Base-by-base conservation (phyloP, 2,888 invertebrate genomes). In the Aphidius colemani region DNA sequence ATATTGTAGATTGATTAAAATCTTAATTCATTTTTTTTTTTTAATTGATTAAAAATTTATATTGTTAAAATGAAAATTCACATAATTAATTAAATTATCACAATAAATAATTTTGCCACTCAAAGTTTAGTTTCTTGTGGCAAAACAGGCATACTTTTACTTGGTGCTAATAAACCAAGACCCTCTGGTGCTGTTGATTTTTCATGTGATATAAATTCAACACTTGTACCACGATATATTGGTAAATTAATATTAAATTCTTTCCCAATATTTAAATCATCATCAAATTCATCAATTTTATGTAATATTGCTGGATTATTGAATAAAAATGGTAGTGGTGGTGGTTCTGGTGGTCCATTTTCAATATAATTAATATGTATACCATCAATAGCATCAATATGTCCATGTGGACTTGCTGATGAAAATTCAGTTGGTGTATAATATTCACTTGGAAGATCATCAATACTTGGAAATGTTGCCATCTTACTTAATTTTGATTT, bases 371-470 rank as follows among this genome's bases (percentile, higher is more conserved):
- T 89, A 66, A 89, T 88, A 79, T 90, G 90, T 68, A 91, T 86
- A 10, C 86, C 87, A 7, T 87, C 87, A 44, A 69, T 68, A 10
- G 64, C 69, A 10, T 68, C 67, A 30, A 5, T 18, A 8, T 75
- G 53, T 84, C 79, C 71, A 85, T 75, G 74, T 0, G 79, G 80
- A 61, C 79, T 80, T 9, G 73, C 84, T 81, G 68, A 88, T 2
- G 90, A 90, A 44, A 89, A 79, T 78, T 91, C 92, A 5, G 90
- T 90, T 9, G 94, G 93, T 56, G 94, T 93, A 83, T 92, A 94
- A 82, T 94, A 94, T 59, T 93, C 87, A 58, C 82, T 82, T 69
- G 82, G 80, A 71, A 89, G 86, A 76, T 91, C 87, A 58, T 86
- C 85, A 45, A 85, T 74, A 62, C 80, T 81, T 6, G 79, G 78